Base-by-base conservation (phyloP, 2,113 vertebrate genomes). In the Sander lucioperca region DNA sequence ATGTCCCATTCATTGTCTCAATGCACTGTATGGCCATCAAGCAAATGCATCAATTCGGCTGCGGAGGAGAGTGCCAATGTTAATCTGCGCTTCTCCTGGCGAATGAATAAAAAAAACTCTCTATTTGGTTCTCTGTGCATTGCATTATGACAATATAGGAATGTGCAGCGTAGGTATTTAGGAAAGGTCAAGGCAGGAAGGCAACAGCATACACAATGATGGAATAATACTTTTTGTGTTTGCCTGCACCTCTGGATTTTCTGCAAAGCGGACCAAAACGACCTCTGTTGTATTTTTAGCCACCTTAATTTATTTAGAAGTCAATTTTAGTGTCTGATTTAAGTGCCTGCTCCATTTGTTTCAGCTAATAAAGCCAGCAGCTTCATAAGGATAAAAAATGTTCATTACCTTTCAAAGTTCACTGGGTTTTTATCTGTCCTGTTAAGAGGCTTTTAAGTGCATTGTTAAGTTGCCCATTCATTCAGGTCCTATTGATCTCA, bases 391-490 rank as follows among this genome's bases (percentile, higher is more conserved):
- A 83, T 91, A 88, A 93, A 88, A 89, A 86, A 92, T 92, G 89
- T 90, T 93, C 88, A 93, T 92, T 94, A 91, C 90, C 86, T 91
- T 89, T 91, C 87, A 93, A 74, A 89, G 91, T 94, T 94, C 90
- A 94, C 76, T 84, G 83, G 85, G 83, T 86, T 93, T 93, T 91
- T 91, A 91, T 93, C 79, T 85, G 74, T 83, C 73, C 90, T 84
- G 83, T 93, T 93, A 91, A 91, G 85, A 92, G 88, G 88, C 68
- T 77, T 94, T 94, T 95, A 94, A 94, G 91, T 83, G 86, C 87
- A 89, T 88, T 93, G 92, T 94, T 93, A 94, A 94, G 88, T 88
- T 75, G 77, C 67, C 88, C 90, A 92, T 92, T 95, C 90, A 93
- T 93, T 92, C 87, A 79, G 74, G 48, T 69, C 79, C 67, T 91